These are phyloP conservation scores for Lutraria lutraria DNA, from an alignment of 2,888 invertebrate species.

Conservation along the genomic window DNA sequence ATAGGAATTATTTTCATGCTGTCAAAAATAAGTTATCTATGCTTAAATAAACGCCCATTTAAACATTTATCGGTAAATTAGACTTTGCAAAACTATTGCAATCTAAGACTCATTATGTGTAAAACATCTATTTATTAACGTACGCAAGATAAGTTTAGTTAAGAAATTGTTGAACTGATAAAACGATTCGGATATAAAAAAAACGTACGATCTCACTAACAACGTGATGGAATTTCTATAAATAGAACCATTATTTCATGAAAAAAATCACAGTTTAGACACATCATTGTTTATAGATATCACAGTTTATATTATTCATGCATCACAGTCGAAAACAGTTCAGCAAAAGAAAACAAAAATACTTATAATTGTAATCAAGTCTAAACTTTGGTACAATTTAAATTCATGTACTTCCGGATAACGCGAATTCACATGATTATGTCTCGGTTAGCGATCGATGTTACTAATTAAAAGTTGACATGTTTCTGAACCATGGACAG, in stretches of 20 bases:
- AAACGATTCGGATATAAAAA: too few species aligned
- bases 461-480: too few species aligned
- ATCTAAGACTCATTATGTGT: conserved; percentile 4
- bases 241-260: background rate
- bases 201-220: background rate
- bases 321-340: too few species aligned
- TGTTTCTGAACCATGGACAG: too few species aligned
- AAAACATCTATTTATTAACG: background rate
- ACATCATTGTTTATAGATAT: background rate
- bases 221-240: conserved; percentile 16
- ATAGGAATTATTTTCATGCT: conserved; percentile 25
- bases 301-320: background rate
- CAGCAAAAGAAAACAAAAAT: background rate
- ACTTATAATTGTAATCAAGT: too few species aligned
- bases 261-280: background rate
- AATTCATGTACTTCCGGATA: too few species aligned
- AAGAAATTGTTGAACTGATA: conserved; percentile 5
- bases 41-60: conserved; percentile 3
- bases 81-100: background rate
- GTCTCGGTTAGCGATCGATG: too few species aligned
- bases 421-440: too few species aligned
- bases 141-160: background rate
- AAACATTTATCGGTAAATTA: background rate
- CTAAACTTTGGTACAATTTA: too few species aligned
- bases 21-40: conserved; percentile 9